Evolutionary conservation across 2,888 invertebrate species (phyloP).

Genomic region (Synanthedon tipuliformis): DNA sequence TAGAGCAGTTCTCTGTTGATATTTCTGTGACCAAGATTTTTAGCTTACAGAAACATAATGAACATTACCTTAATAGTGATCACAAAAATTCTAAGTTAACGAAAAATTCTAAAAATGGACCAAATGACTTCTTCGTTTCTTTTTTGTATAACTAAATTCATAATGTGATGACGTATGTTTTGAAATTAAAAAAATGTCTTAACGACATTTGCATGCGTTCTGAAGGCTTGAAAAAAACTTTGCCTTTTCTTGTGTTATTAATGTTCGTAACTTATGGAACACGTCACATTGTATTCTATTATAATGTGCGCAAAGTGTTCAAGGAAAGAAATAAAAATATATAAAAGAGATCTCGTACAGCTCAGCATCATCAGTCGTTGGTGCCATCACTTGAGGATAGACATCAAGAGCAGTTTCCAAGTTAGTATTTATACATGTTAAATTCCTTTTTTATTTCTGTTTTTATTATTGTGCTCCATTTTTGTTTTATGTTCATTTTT

Average conservation of each 20-base stretch:
- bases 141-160: too few species aligned
- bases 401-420: not conserved
- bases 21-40: too few species aligned
- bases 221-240: not conserved
- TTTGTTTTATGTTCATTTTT: too few species aligned
- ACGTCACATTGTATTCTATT: not conserved
- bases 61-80: too few species aligned
- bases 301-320: constrained; percentile 13
- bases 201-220: not conserved
- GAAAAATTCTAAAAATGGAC: too few species aligned
- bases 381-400: not conserved
- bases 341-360: not conserved
- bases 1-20: too few species aligned
- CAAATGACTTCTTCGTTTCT: too few species aligned
- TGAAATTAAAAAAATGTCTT: too few species aligned
- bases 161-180: too few species aligned
- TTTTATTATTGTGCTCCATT: too few species aligned
- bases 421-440: not conserved
- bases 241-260: not conserved
- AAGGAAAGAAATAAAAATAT: constrained; percentile 5
- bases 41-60: too few species aligned
- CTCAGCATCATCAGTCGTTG: not conserved
- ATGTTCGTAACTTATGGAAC: not conserved
- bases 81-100: too few species aligned
- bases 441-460: not conserved